These are phyloP conservation scores for Chelonia mydas DNA, from an alignment of 2,797 vertebrate genomes.

Conservation along the genomic window DNA sequence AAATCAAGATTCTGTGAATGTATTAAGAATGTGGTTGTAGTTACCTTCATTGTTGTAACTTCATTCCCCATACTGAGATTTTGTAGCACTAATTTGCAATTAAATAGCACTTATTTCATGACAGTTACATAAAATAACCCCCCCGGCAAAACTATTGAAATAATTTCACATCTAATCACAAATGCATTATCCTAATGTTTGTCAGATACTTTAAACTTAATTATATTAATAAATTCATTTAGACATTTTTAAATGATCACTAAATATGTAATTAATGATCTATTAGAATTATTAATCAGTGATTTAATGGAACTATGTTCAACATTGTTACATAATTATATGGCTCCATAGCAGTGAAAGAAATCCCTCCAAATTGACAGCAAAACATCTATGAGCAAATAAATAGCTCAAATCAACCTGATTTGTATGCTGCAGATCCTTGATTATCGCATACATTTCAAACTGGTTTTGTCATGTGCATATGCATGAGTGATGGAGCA, in stretches of 20 bases:
- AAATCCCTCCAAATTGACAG: slow-evolving; percentile 10
- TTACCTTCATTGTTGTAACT: neutral
- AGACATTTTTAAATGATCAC: slow-evolving; percentile 45
- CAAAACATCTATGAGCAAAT: neutral
- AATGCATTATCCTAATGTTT: slow-evolving; percentile 22
- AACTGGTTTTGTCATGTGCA: neutral
- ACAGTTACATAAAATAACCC: slow-evolving; percentile 33
- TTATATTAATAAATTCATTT: slow-evolving; percentile 46
- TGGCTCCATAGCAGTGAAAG: neutral
- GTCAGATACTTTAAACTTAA: slow-evolving; percentile 3
- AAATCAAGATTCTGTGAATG: neutral
- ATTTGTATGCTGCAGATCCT: neutral
- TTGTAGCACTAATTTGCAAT: slow-evolving; percentile 5
- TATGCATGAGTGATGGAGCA: neutral
- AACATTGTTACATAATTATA: slow-evolving; percentile 35
- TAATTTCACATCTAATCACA: slow-evolving; percentile 40
- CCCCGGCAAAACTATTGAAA: slow-evolving; percentile 24
- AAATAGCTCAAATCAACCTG: slow-evolving; percentile 12
- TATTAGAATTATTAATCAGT: slow-evolving; percentile 53
- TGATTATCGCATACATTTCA: neutral
- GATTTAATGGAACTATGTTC: neutral
- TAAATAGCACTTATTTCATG: neutral
- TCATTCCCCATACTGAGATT: neutral
- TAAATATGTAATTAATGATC: slow-evolving; percentile 62
- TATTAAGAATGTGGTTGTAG: neutral